Evolutionary conservation across 1,140 invertebrate species (phyloP).

Genomic region (Dufourea novaeangliae): DNA sequence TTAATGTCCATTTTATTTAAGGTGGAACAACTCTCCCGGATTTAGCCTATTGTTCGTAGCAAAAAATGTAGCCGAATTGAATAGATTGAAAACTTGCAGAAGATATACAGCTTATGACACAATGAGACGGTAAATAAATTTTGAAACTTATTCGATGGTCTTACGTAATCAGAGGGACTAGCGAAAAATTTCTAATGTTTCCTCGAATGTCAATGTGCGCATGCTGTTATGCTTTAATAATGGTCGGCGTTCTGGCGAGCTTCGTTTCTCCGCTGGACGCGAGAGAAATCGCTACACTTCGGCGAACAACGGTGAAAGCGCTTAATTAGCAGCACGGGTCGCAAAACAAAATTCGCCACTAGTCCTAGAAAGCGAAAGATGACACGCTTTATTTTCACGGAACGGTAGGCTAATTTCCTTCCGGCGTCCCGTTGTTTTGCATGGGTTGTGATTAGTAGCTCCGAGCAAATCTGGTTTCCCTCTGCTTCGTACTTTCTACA

Average conservation of each 20-base stretch:
- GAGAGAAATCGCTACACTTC: conserved; percentile 48
- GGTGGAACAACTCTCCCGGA: too few relatives aligned
- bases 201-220: conserved; percentile 7
- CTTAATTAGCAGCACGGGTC: conserved; percentile 39
- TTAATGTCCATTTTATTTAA: too few relatives aligned
- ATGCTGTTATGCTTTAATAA: conserved; percentile 6
- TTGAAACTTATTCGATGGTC: background rate
- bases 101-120: too few relatives aligned
- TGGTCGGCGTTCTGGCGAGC: background rate
- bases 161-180: conserved; percentile 1
- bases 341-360: conserved; percentile 43
- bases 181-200: conserved; percentile 14
- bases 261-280: background rate
- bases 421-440: conserved; percentile 24
- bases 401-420: conserved; percentile 32
- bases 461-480: conserved; percentile 10
- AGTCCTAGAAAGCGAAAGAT: conserved; percentile 53
- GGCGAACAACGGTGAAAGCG: conserved; percentile 52
- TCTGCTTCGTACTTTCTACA: conserved; percentile 4
- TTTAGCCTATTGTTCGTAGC: too few relatives aligned
- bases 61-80: too few relatives aligned
- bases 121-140: background rate
- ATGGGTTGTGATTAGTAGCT: conserved; percentile 22
- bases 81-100: too few relatives aligned
- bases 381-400: conserved; percentile 44